Conservation (phyloP, 2,888 invertebrate genomes). For the Zaprionus lineosus region DNA sequence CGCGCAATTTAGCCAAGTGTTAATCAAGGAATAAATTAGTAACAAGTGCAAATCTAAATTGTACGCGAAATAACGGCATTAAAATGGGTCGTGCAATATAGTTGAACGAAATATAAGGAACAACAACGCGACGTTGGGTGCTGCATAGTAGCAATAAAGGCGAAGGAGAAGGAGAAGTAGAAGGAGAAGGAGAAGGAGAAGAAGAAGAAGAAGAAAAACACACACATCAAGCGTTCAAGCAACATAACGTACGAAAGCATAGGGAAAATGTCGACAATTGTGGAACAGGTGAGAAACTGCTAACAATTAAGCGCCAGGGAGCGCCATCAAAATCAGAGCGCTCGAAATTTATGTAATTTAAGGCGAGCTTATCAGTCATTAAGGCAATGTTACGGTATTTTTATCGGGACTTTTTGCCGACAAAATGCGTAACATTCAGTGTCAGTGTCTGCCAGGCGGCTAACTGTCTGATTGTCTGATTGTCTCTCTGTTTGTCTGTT, state of each 20-base stretch:
- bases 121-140: constrained; percentile 35
- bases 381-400: constrained; percentile 60
- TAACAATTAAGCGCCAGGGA: constrained; percentile 1
- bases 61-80: constrained; percentile 30
- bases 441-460: constrained; percentile 58
- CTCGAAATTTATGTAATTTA: constrained; percentile 46
- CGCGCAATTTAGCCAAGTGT: constrained; percentile 43
- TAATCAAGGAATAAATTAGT: constrained; percentile 33
- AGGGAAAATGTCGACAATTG: constrained; percentile 66
- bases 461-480: constrained; percentile 26
- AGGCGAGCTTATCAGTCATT: constrained; percentile 52
- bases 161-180: no score
- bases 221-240: constrained; percentile 16
- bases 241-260: constrained; percentile 36
- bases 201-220: constrained; percentile 26
- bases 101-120: constrained; percentile 24
- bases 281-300: constrained; percentile 66
- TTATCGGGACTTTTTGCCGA: constrained; percentile 48
- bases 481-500: constrained; percentile 7
- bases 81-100: constrained; percentile 49
- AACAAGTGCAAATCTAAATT: constrained; percentile 35
- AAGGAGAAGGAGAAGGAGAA: constrained; percentile 28
- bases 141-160: constrained; percentile 24
- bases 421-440: constrained; percentile 71
- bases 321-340: constrained; percentile 6